Conservation (phyloP, 1,140 invertebrate genomes). For the Calephelis virginiensis region DNA sequence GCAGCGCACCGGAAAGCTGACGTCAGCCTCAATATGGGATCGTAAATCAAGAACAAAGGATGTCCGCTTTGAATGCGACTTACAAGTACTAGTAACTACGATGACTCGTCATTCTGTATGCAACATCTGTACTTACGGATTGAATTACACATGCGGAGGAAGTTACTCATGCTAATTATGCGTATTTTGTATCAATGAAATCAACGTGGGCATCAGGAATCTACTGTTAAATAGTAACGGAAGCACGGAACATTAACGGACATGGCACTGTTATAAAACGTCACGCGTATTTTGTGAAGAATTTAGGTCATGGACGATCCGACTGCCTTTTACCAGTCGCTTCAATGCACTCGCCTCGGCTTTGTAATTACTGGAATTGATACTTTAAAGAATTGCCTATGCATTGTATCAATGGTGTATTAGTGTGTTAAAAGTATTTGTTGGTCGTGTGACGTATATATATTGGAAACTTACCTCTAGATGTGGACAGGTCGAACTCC, state of each 20-base stretch:
- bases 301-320: conserved; percentile 60
- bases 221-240: conserved; percentile 28
- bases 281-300: conserved; percentile 51
- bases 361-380: conserved; percentile 32
- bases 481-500: conserved; percentile 82
- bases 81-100: conserved; percentile 40
- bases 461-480: conserved; percentile 58
- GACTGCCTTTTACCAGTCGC: conserved; percentile 55
- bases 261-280: conserved; percentile 45
- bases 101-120: conserved; percentile 44
- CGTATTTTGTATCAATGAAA: conserved; percentile 22
- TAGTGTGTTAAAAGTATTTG: not conserved
- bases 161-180: conserved; percentile 15
- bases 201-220: conserved; percentile 23
- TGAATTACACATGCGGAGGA: conserved; percentile 23
- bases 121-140: conserved; percentile 24
- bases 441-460: not conserved
- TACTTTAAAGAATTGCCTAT: conserved; percentile 13
- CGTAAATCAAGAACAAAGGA: conserved; percentile 55
- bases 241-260: conserved; percentile 41
- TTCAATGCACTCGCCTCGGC: conserved; percentile 52
- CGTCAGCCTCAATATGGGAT: conserved; percentile 56
- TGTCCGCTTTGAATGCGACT: conserved; percentile 47
- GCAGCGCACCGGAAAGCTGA: conserved; percentile 52
- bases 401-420: too few species aligned